These are phyloP conservation scores for Rana temporaria DNA, from an alignment of 2,113 vertebrate species.

Conservation along the genomic window DNA sequence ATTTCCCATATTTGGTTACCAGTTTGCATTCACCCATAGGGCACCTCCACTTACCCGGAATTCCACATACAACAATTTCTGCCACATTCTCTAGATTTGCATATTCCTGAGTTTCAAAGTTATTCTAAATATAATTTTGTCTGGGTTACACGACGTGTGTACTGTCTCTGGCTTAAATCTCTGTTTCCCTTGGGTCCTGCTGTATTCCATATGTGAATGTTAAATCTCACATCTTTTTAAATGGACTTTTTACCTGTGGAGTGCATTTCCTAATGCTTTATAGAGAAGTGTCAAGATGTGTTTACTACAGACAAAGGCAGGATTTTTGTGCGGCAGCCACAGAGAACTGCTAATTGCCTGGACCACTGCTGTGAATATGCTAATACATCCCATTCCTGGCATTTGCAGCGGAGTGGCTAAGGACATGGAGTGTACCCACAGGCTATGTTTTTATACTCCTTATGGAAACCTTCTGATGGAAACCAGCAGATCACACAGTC, in stretches of 20 bases:
- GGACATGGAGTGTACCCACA: slow-evolving; percentile 9
- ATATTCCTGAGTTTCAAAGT: background rate
- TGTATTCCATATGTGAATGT: slow-evolving; percentile 33
- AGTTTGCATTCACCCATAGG: too few species aligned
- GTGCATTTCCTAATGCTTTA: slow-evolving; percentile 47
- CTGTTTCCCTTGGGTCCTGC: slow-evolving; percentile 3
- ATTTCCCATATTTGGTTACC: too few species aligned
- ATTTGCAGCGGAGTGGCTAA: background rate
- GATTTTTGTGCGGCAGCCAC: slow-evolving; percentile 27
- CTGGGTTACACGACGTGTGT: background rate
- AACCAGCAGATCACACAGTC: slow-evolving; percentile 2
- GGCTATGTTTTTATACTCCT: slow-evolving; percentile 15
- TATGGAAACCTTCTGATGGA: slow-evolving; percentile 40
- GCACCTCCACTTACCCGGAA: too few species aligned
- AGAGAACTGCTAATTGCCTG: slow-evolving; percentile 41
- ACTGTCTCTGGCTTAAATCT: slow-evolving; percentile 9
- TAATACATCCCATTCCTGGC: slow-evolving; percentile 2
- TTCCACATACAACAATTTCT: too few species aligned
- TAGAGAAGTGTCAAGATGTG: slow-evolving; percentile 17
- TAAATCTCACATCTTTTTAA: slow-evolving; percentile 5
- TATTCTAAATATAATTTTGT: background rate
- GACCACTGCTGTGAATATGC: slow-evolving; percentile 28
- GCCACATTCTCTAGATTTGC: background rate
- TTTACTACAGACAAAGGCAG: slow-evolving; percentile 17
- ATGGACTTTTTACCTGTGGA: slow-evolving; percentile 16